These are phyloP conservation scores for Hylaeus anthracinus DNA, from an alignment of 1,140 invertebrate genomes.

Conservation along the genomic window DNA sequence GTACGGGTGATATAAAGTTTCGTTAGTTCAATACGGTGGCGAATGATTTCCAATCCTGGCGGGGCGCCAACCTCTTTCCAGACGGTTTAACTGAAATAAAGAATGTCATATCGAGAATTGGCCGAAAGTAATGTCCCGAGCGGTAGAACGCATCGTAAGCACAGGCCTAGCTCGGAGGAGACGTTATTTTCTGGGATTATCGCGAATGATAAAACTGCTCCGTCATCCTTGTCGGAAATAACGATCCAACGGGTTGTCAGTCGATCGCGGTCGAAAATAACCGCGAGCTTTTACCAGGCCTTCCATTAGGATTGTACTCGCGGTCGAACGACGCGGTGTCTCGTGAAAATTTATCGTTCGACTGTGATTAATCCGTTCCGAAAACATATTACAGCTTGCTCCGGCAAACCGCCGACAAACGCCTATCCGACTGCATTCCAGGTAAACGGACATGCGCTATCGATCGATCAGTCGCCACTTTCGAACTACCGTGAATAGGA, in stretches of 20 bases:
- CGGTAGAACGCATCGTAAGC: constrained; percentile 38
- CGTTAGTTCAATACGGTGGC: constrained; percentile 68
- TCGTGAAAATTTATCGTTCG: constrained; percentile 52
- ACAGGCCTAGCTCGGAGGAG: constrained; percentile 10
- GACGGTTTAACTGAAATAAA: constrained; percentile 72
- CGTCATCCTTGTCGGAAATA: constrained; percentile 37
- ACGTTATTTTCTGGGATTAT: constrained; percentile 57
- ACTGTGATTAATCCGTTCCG: constrained; percentile 43
- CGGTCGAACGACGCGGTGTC: constrained; percentile 42
- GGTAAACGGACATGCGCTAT: constrained; percentile 29
- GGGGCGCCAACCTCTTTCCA: constrained; percentile 62
- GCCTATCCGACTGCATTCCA: constrained; percentile 22
- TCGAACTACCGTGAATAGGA: constrained; percentile 10
- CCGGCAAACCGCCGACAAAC: constrained; percentile 47
- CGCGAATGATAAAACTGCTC: constrained; percentile 57
- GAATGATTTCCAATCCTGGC: constrained; percentile 71
- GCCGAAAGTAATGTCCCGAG: constrained; percentile 53
- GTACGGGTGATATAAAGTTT: constrained; percentile 66
- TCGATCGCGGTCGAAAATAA: constrained; percentile 59
- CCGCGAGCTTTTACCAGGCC: constrained; percentile 55
- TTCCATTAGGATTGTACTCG: constrained; percentile 52
- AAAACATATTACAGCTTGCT: constrained; percentile 32
- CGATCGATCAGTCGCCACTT: constrained; percentile 2
- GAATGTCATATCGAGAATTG: constrained; percentile 70
- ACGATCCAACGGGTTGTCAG: constrained; percentile 53